Evolutionary conservation across 2,797 vertebrate genomes (phyloP), one percentile per base, ranked within the genome.

Genomic region (Labeo calbasu): DNA sequence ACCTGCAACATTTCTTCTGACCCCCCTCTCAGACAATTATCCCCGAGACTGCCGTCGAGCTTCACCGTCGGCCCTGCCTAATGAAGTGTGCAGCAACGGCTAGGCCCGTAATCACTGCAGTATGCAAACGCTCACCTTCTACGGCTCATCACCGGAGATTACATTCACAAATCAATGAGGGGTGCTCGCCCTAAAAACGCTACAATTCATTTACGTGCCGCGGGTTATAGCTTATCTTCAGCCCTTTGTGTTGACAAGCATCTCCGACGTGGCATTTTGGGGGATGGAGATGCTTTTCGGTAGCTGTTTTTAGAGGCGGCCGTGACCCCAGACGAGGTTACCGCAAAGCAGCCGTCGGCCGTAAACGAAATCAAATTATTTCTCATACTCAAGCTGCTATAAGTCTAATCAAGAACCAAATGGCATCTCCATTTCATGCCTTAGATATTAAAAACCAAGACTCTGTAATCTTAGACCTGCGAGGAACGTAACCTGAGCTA

Each of bases 141-240:
- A 93, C 91, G 93, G 92, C 94, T 94, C 92, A 94, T 95, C 93
- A 92, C 92, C 87, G 88, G 86, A 94, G 93, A 94, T 95, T 93
- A 93, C 92, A 93, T 92, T 93, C 92, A 90, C 93, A 92, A 94
- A 93, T 94, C 93, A 94, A 93, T 93, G 92, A 92, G 90, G 91
- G 89, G 89, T 90, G 89, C 88, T 88, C 91, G 9, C 92, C 92
- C 92, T 93, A 91, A 93, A 93, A 93, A 91, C 87, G 90, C 88
- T 90, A 91, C 91, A 91, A 91, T 93, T 91, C 75, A 85, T 84
- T 86, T 79, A 17, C 61, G 79, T 75, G 17, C 17, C 36, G 36
- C 17, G 25, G 75, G 88, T 84, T 87, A 82, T 23, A 72, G 70
- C 82, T 82, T 76, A 65, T 55, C 70, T 23, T 17, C 40, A 77